phyloP scores from a whole-genome alignment of 2,797 vertebrate genomes.

The Neosalanx taihuensis region DNA sequence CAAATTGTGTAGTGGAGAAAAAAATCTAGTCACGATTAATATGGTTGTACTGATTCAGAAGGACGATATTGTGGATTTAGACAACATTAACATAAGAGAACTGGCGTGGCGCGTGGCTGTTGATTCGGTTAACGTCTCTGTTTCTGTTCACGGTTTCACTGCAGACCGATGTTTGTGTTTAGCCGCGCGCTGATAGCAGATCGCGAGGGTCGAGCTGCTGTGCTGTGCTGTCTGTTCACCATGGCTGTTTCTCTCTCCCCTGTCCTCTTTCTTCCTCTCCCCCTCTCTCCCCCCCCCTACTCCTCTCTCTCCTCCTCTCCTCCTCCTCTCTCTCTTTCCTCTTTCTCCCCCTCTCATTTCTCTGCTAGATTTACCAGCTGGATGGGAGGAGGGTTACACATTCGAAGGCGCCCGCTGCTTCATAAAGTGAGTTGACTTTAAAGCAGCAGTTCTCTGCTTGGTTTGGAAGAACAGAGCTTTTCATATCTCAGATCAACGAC shows the following conservation, averaged over 20 bases:
- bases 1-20: too few relatives aligned
- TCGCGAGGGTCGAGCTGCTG: neutral
- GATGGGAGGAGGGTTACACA: conserved; percentile 96
- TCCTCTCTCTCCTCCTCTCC: conserved; percentile 21
- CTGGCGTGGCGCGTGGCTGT: neutral
- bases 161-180: neutral
- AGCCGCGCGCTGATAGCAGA: neutral
- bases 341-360: too few relatives aligned
- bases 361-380: conserved; percentile 87
- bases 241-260: neutral
- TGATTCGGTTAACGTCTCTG: neutral
- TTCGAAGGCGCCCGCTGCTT: conserved; percentile 97
- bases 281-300: conserved; percentile 21
- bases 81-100: neutral
- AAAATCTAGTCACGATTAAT: too few relatives aligned
- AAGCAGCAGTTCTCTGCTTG: conserved; percentile 34
- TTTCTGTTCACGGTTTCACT: neutral
- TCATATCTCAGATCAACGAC: conserved; percentile 37
- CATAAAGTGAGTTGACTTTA: conserved; percentile 87
- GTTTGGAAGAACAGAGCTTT: conserved; percentile 42
- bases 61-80: too few relatives aligned
- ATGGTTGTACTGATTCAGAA: too few relatives aligned
- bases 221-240: neutral
- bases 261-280: neutral
- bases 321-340: too few relatives aligned